These are phyloP conservation scores for Pelobates fuscus DNA, from an alignment of 2,113 vertebrate genomes.

Conservation along the genomic window DNA sequence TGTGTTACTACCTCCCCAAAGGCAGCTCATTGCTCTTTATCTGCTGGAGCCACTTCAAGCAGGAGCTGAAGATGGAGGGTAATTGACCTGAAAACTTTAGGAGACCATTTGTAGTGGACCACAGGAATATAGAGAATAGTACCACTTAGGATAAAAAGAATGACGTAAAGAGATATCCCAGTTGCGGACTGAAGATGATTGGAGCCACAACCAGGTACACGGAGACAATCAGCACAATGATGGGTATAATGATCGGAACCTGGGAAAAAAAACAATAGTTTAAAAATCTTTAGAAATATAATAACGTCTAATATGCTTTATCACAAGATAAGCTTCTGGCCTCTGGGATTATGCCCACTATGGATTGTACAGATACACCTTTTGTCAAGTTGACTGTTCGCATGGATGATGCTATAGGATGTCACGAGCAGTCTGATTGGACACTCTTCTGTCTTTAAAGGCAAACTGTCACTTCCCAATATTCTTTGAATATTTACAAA, in stretches of 20 bases:
- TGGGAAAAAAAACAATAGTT: conserved; percentile 60
- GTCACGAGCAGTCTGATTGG: no score
- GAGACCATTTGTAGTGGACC: conserved; percentile 74
- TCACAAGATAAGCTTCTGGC: no score
- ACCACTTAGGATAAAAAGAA: conserved; percentile 78
- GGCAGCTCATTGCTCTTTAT: conserved; percentile 59
- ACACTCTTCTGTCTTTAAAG: no score
- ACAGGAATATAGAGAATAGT: conserved; percentile 79
- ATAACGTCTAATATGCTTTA: no score
- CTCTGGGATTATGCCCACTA: no score
- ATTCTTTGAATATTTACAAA: no score
- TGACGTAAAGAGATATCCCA: conserved; percentile 77
- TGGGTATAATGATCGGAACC: conserved; percentile 81
- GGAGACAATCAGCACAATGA: conserved; percentile 74
- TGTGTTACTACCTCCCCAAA: no score
- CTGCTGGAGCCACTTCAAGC: conserved; percentile 78
- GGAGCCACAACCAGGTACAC: conserved; percentile 82
- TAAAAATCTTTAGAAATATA: no score
- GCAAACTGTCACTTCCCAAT: no score
- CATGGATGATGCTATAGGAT: no score
- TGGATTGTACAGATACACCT: no score
- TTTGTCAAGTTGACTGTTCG: no score
- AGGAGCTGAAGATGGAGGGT: conserved; percentile 85
- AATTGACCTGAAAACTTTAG: conserved; percentile 64
- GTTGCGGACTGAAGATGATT: conserved; percentile 75